Evolutionary conservation across 2,113 vertebrate species (phyloP), one percentile per base, ranked within the genome.

Genomic region (Actinemys pallida): DNA sequence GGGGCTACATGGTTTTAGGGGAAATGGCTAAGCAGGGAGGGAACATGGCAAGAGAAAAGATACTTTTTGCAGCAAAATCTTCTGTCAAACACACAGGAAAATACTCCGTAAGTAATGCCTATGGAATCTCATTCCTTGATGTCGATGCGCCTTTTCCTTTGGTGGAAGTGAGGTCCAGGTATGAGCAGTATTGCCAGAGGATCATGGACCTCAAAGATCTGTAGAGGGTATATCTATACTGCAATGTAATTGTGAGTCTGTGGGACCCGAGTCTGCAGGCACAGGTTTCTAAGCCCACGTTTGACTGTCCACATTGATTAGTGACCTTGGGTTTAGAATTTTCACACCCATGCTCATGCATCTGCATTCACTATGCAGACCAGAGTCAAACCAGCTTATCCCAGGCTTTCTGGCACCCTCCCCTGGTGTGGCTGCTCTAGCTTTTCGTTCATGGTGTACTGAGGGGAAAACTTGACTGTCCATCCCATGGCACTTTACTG

Each of bases 121-220:
- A 35, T 59, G 27, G 4, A 5, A 59, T 65, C 39, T 45, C 82
- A 19, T 78, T 83, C 20, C 7, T 49, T 86, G 9, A 6, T 84
- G 16, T 56, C 59, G 80, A 1, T 75, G 86, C 3, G 10, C 10
- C 4, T 52, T 91, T 84, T 80, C 24, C 31, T 88, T 3, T 9
- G 86, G 22, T 10, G 14, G 78, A 0, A 0, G 0, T 54, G 69
- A 85, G 4, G 4, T 31, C 50, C 56, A 52, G 53, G 47, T 54
- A 47, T 92, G 45, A 89, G 84, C 85, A 75, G 69, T 42, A 12
- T 75, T 22, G n/a, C 39, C 22, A 24, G 39, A 42, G 72, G 20
- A 42, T 22, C 11, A 42, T 42, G 72, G 72, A 75, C 22, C 20
- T 75, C 39, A 75, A 39, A 75, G 22, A 8, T 25, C 72, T 2